These are phyloP conservation scores for Lampropteryx suffumata DNA, from an alignment of 2,888 invertebrate species.

Conservation along the genomic window DNA sequence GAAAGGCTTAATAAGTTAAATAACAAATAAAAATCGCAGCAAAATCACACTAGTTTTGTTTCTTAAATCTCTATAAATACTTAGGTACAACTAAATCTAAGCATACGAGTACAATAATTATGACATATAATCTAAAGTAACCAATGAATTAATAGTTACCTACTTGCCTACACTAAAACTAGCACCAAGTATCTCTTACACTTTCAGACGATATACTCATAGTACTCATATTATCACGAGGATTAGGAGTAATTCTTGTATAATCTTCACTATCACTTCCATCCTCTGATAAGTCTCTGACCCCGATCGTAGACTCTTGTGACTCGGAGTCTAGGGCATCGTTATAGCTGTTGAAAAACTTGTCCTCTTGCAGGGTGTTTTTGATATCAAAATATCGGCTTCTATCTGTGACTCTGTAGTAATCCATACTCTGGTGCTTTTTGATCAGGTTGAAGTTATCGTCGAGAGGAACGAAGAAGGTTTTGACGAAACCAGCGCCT, in stretches of 20 bases:
- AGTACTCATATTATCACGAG: conserved; percentile 39
- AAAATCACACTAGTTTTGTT: too few species aligned
- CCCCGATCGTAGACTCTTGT: conserved; percentile 41
- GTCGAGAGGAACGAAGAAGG: conserved; percentile 88
- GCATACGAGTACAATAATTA: too few species aligned
- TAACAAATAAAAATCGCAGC: too few species aligned
- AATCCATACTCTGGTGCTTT: conserved; percentile 58
- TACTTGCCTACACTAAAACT: background rate
- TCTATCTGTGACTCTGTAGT: conserved; percentile 53
- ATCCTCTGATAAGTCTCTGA: conserved; percentile 44
- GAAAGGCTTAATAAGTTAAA: too few species aligned
- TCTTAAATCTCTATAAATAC: too few species aligned
- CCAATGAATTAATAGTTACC: background rate
- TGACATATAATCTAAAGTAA: too few species aligned
- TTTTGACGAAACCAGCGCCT: conserved; percentile 86
- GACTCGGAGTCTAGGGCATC: conserved; percentile 35
- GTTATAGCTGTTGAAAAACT: conserved; percentile 5
- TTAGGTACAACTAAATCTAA: too few species aligned
- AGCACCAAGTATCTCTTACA: conserved; percentile 56
- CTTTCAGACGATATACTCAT: conserved; percentile 45
- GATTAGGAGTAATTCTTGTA: conserved; percentile 32
- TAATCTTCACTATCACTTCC: conserved; percentile 34
- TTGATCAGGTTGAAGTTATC: conserved; percentile 80
- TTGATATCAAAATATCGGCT: conserved; percentile 50
- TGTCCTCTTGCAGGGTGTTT: conserved; percentile 42